Percentiles rank a stretch among this genome's conserved stretches.
These are phyloP conservation scores for Sphaerodactylus townsendi DNA, from an alignment of 2,113 vertebrate genomes.

Conservation along the genomic window DNA sequence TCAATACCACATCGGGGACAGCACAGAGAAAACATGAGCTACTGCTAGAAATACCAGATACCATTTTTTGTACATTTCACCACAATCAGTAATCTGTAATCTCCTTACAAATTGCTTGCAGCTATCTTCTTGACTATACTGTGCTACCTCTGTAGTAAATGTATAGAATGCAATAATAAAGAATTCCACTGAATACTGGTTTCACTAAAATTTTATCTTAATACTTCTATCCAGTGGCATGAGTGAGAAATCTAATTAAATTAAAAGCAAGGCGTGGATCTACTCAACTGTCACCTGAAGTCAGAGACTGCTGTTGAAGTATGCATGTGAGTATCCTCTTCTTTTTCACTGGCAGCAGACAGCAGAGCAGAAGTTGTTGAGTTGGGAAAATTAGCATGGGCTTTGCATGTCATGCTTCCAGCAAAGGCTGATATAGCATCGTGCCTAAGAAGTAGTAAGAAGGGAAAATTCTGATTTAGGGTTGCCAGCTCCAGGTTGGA, in stretches of 20 bases:
- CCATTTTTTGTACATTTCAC: too few species aligned
- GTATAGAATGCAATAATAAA: too few species aligned
- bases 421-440: not conserved
- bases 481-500: too few species aligned
- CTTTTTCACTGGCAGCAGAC: not conserved
- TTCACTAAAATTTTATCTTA: not conserved
- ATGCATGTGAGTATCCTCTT: too few species aligned
- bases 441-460: not conserved
- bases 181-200: not conserved
- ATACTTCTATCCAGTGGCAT: not conserved
- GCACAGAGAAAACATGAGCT: not conserved
- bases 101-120: too few species aligned
- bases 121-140: too few species aligned
- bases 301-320: not conserved
- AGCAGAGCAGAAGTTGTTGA: not conserved
- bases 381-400: too few species aligned
- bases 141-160: too few species aligned
- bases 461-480: too few species aligned
- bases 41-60: not conserved
- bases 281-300: too few species aligned
- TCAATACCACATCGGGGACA: too few species aligned
- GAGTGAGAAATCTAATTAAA: not conserved
- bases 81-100: too few species aligned
- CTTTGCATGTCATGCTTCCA: not conserved
- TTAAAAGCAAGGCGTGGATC: not conserved